These are phyloP conservation scores for Furcula furcula DNA, from an alignment of 2,888 invertebrate species.

Conservation along the genomic window DNA sequence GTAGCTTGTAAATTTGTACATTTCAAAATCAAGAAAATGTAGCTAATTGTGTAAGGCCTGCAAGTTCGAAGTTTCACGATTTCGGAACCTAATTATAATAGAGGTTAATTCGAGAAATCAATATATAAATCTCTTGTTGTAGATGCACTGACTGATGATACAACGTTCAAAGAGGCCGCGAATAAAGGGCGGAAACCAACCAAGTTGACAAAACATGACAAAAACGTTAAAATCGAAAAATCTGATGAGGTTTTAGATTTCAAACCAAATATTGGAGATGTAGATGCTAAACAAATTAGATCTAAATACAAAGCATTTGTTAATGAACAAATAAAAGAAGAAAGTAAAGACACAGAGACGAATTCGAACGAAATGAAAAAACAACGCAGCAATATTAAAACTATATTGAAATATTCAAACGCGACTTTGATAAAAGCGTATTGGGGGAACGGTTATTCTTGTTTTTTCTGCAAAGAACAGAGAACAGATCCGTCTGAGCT, in stretches of 20 bases:
- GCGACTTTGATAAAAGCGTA: constrained; percentile 36
- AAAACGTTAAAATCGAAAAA: constrained; percentile 5
- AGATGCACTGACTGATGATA: constrained; percentile 32
- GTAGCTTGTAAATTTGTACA: too few species aligned
- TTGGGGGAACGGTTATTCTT: constrained; percentile 30
- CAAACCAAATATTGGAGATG: background rate
- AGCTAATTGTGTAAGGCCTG: too few species aligned
- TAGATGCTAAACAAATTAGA: constrained; percentile 16
- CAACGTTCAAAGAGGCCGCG: background rate
- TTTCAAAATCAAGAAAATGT: too few species aligned
- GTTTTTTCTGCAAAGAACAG: constrained; percentile 29
- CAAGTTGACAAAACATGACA: constrained; percentile 4
- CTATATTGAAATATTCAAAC: constrained; percentile 31
- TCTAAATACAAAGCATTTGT: constrained; percentile 19
- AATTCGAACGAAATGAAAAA: constrained; percentile 24
- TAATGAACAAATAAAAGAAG: constrained; percentile 19
- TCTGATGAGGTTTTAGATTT: constrained; percentile 4
- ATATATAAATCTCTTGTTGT: constrained; percentile 31
- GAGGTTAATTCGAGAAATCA: too few species aligned
- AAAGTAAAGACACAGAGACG: constrained; percentile 7
- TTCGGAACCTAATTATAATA: too few species aligned
- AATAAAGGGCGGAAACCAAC: constrained; percentile 18
- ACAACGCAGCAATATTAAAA: constrained; percentile 30
- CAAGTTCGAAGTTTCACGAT: too few species aligned
- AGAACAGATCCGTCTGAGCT: constrained; percentile 23